Evolutionary conservation across 2,797 vertebrate species (phyloP), one percentile per base, ranked within the genome.

Genomic region (Rachycentron canadum): DNA sequence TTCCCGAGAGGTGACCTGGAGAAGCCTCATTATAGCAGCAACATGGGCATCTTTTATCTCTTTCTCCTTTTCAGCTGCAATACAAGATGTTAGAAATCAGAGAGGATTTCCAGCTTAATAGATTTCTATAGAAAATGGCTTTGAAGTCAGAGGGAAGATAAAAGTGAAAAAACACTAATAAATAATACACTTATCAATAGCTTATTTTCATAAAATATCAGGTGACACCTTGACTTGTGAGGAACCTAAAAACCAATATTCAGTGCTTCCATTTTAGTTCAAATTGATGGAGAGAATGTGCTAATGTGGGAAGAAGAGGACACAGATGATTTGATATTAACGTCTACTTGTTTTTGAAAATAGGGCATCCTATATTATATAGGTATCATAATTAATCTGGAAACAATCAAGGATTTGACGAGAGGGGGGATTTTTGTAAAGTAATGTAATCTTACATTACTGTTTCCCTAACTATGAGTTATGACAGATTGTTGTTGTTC

Each of bases 11-110:
- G 77, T 56, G 76, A 78, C 53, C 23, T 30, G 36, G 52, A 74
- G 14, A 64, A 73, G 63, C 73, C 64, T 86, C 62, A 75, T 87
- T 79, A 82, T 59, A 82, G 56, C 17, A 70, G 30, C 74, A 74
- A 61, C 65, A 50, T 1, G 19, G 19, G 62, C 43, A 34, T 67
- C 53, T 81, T 82, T 80, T 52, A 76, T 85, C 77, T 41, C 11
- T 1, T 16, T 55, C 65, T 52, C 13, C 40, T 32, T 71, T 68
- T 76, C 59, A 69, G 65, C 58, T n/a, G 47, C 57, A 14, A 8
- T 12, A 43, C 0, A 5, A 79, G 69, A 62, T 9, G 19, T 25
- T 56, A 38, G 40, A 38, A 63, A 50, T 16, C 1, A 7, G 50
- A 67, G 45, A 77, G 21, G 26, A 21, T 25, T 50, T 38, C 40